Base-by-base conservation (phyloP, 2,888 invertebrate species). In the Cephonodes hylas region DNA sequence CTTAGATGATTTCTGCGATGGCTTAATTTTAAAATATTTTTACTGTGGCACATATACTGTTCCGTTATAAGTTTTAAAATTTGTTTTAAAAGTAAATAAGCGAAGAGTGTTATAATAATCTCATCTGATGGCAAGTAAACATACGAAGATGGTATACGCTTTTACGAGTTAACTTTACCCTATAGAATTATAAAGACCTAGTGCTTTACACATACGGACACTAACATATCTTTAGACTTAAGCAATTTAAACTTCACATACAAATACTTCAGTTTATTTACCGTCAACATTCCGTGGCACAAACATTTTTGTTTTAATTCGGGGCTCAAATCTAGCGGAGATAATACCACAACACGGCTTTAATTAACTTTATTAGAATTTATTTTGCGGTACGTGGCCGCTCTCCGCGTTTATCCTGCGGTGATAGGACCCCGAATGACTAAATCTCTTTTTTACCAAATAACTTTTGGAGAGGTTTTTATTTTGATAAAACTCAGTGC, bases 291-390 rank as follows among this genome's bases (percentile, higher is more conserved):
- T 6, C 34, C 8, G 23, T n/a, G 13, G 18, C 22, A 27, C 69
- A 72, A 73, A 59, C 66, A 73, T 80, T 86, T 84, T 81, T 77
- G 73, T 84, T 85, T 87, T 83, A 85, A 88, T 87, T 86, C 82
- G 73, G 80, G 79, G 79, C 78, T 78, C 77, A 80, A 85, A 77
- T 85, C 88, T 86, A 80, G 84, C 81, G 73, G 77, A 89, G 90
- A 91, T 91, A 91, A 88, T 86, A 77, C 84, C 80, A 73, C 76
- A 75, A 79, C 78, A 88, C 77, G 80, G 81, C 85, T 90, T n/a
- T 91, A 89, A 91, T 91, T 90, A 91, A 90, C 80, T 88, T 89
- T 86, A 90, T 89, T 90, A 85, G 85, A 90, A 90, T 91, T 89
- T 90, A 88, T 89, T 88, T 82, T 77, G 76, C 65, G 75, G 75